Base-by-base conservation (phyloP, 2,797 vertebrate genomes). In the Remorina albescens region DNA sequence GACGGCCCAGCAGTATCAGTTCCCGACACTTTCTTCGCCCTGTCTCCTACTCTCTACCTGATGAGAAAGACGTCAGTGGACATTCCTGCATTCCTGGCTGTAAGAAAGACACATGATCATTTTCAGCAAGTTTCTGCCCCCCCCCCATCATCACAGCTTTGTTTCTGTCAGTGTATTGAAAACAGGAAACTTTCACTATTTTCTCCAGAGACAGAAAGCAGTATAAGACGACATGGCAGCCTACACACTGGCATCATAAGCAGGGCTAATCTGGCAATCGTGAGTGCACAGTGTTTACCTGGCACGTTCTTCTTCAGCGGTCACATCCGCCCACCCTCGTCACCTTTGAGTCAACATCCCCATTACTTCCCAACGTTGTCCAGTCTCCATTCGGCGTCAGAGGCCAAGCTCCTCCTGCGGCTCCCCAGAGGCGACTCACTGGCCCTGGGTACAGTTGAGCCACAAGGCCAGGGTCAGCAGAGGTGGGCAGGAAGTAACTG, bases 401-500 rank as follows among this genome's bases (percentile, higher is more conserved):
- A 71, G 79, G 87, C 89, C 83, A 87, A 91, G 85, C 82, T 86
- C 81, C 85, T 84, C 70, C 82, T 16, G 36, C 59, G 71, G 82
- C 80, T 89, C 85, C 83, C 86, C 71, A 42, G 88, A 90, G 86
- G 72, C 76, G 57, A 75, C 75, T 80, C 67, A 47, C 78, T 78
- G 72, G 84, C 82, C 74, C 67, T 12, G 32, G 88, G 67, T 78
- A 82, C 18, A 11, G 74, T 61, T 28, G 79, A 86, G 81, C 71
- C 74, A 67, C 36, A 47, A 65, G 84, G 78, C 74, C 44, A 11
- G 71, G 89, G 88, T 91, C 89, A 92, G 73, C 25, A 55, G 82
- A 89, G 87, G 85, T 89, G 89, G 86, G 71, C 59, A 82, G 78
- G 85, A 89, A 78, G 91, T 90, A 93, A 92, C 82, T 80, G 70